Evolutionary conservation across 2,888 invertebrate species (phyloP).

Genomic region (Anticlea derivata): DNA sequence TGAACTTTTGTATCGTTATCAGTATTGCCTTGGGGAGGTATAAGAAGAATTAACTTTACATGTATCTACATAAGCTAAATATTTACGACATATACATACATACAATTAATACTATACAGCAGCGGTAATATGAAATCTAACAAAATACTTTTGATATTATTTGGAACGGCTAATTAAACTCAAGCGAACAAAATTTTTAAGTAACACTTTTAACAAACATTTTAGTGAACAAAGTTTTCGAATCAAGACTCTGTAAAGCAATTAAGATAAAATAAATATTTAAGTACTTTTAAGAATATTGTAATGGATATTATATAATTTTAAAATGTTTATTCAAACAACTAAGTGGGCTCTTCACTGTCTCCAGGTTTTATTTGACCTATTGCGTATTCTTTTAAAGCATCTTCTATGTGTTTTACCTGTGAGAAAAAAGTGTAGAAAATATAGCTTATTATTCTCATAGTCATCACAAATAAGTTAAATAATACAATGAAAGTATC

Average conservation of each 20-base stretch:
- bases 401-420: conserved; percentile 87
- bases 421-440: conserved; percentile 37
- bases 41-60: conserved; percentile 11
- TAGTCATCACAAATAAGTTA: too few relatives aligned
- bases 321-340: conserved; percentile 22
- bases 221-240: conserved; percentile 50
- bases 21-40: conserved; percentile 20
- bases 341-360: conserved; percentile 68
- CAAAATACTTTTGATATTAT: too few relatives aligned
- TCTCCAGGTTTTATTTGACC: conserved; percentile 69
- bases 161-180: neutral
- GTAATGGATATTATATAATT: neutral
- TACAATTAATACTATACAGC: neutral
- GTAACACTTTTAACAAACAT: conserved; percentile 50
- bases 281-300: neutral
- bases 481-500: conserved; percentile 5
- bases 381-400: conserved; percentile 85
- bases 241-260: conserved; percentile 52
- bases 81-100: neutral
- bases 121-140: neutral
- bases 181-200: conserved; percentile 33
- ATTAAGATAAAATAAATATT: conserved; percentile 39
- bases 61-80: conserved; percentile 8
- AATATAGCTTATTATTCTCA: conserved; percentile 8
- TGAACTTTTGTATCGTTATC: conserved; percentile 28